phyloP scores from a whole-genome alignment of 2,797 vertebrate genomes.

The Allobates femoralis region DNA sequence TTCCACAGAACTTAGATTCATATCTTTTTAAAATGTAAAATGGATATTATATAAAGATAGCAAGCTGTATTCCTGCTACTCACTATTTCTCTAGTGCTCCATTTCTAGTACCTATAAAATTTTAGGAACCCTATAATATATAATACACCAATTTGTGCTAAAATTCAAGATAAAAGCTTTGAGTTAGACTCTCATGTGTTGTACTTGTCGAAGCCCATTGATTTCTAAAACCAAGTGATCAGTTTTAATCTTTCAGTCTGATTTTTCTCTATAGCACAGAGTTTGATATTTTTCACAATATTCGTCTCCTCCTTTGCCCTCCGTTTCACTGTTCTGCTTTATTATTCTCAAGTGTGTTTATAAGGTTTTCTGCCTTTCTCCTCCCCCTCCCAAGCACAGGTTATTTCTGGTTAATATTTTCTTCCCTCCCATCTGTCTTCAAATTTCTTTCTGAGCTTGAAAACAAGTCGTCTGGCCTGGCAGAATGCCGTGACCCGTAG shows the following conservation, averaged over 20 bases:
- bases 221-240: not conserved
- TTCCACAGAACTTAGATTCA: too few relatives aligned
- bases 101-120: too few relatives aligned
- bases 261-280: not conserved
- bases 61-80: too few relatives aligned
- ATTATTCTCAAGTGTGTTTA: conserved; percentile 6
- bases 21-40: too few relatives aligned
- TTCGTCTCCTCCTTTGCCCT: not conserved
- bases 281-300: not conserved
- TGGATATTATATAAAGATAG: too few relatives aligned
- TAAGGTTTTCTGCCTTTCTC: conserved; percentile 11
- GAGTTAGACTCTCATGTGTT: too few relatives aligned
- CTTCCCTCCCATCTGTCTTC: conserved; percentile 48
- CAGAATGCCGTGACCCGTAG: conserved; percentile 49
- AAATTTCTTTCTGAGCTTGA: conserved; percentile 46
- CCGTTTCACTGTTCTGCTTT: not conserved
- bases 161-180: too few relatives aligned
- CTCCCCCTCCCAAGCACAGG: not conserved
- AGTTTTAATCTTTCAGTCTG: not conserved
- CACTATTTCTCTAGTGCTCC: too few relatives aligned
- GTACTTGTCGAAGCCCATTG: not conserved
- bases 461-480: conserved; percentile 57
- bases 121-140: too few relatives aligned
- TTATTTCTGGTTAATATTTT: conserved; percentile 48
- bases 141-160: too few relatives aligned